Evolutionary conservation across 2,797 vertebrate genomes (phyloP), one percentile per base, ranked within the genome.

Genomic region (Anniella stebbinsi): DNA sequence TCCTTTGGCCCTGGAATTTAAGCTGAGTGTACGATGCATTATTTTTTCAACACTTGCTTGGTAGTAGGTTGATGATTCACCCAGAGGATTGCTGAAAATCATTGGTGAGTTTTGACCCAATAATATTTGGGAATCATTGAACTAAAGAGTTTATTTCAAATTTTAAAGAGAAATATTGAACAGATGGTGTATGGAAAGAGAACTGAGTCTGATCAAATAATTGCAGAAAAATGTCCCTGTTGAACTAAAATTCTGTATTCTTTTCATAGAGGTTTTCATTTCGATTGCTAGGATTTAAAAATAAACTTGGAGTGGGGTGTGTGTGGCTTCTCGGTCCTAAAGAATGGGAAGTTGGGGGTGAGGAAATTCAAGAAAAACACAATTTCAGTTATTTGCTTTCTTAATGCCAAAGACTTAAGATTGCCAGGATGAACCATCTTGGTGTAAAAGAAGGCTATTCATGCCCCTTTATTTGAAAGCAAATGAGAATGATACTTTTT

Each of bases 131-230:
- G 76, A 86, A 57, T 80, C 83, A 86, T 7, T 70, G 60, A 69
- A 70, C 36, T 80, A 73, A 86, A 73, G 38, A 21, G 48, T 84
- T 69, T 84, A 38, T 23, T 83, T 87, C 45, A 83, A 17, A 13
- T 69, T 90, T 77, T 90, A 80, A 80, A 86, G 15, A 63, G n/a
- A 84, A 90, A 87, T 51, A 77, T 83, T 86, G 77, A 15, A 30
- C 48, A 48, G 72, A 77, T 90, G 28, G 72, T 41, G 33, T 83
- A 76, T 13, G 36, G 69, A 82, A 83, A 33, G 41, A 84, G 51
- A 83, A 87, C 10, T 38, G 25, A 38, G 48, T 78, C 72, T 57
- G 66, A 66, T 41, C 73, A 76, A 76, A 83, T 69, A 69, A 90
- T 69, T 78, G 45, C 36, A 69, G 48, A 87, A 77, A 69, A 84